phyloP scores from a whole-genome alignment of 2,113 vertebrate genomes.

The Urocolius indicus region DNA sequence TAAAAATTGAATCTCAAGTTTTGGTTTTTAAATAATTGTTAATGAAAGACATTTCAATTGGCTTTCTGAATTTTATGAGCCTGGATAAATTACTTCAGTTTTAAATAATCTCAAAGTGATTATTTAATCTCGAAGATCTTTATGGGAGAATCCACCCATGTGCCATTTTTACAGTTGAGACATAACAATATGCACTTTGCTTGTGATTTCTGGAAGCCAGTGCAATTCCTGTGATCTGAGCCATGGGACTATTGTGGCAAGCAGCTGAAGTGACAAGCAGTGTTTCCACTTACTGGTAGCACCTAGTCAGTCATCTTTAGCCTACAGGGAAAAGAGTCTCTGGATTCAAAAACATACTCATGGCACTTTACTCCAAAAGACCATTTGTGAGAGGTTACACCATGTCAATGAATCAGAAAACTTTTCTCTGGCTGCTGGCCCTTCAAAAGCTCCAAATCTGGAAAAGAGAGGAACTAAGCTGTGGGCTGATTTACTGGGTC shows the following conservation, averaged over 20 bases:
- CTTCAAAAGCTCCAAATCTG: not conserved
- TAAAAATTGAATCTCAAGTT: not conserved
- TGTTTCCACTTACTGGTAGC: not conserved
- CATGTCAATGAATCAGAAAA: accelerated
- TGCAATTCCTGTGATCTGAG: not conserved
- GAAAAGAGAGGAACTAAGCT: not conserved
- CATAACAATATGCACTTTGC: accelerated
- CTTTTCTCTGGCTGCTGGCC: not conserved
- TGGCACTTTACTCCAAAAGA: not conserved
- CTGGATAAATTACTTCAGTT: not conserved
- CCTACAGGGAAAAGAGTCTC: not conserved
- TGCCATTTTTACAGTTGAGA: not conserved
- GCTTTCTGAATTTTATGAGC: not conserved
- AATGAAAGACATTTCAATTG: not conserved
- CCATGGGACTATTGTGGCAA: not conserved
- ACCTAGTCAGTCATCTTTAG: not conserved
- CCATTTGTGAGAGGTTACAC: not conserved
- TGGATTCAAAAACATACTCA: not conserved
- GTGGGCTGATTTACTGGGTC: not conserved
- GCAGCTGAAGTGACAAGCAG: not conserved
- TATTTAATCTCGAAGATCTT: not conserved
- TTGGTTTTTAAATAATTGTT: not conserved
- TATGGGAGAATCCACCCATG: not conserved
- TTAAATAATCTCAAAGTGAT: not conserved
- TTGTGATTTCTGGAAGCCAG: not conserved